A percentile compares a stretch with the other conserved stretches of the same genome.
phyloP scores from a whole-genome alignment of 2,113 vertebrate species.

The Pterocles orientalis region DNA sequence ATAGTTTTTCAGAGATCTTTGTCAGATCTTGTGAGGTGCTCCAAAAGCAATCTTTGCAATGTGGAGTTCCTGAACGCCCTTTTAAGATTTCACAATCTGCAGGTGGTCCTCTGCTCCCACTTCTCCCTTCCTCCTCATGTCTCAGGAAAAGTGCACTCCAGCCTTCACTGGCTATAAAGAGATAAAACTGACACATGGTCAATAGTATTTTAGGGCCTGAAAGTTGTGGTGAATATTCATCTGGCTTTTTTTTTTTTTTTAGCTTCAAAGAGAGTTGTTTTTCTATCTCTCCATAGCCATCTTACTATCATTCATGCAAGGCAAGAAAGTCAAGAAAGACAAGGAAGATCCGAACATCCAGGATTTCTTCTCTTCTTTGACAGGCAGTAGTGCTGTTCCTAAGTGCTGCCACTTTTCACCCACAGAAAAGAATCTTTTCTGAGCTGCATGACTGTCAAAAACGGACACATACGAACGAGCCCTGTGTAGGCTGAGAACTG shows the following conservation, averaged over 20 bases:
- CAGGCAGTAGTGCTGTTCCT: conserved; percentile 47
- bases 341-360: conserved; percentile 61
- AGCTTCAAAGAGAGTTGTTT: conserved; percentile 78
- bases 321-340: conserved; percentile 68
- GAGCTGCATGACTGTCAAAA: conserved; percentile 24
- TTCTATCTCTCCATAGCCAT: conserved; percentile 70
- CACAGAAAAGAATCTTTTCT: not conserved
- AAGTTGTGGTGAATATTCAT: not conserved
- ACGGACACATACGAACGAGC: not conserved
- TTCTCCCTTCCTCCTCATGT: not conserved
- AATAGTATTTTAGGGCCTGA: not conserved
- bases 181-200: not conserved
- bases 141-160: not conserved
- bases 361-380: conserved; percentile 74
- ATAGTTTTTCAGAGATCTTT: not conserved
- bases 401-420: conserved; percentile 50
- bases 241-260: not conserved
- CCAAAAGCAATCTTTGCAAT: not conserved
- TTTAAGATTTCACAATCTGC: not conserved
- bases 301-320: conserved; percentile 81
- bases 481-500: not conserved
- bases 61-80: not conserved
- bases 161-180: not conserved
- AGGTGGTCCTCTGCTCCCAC: accelerated
- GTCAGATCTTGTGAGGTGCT: not conserved